Conservation (phyloP, 2,797 vertebrate species). For the Peromyscus nudipes region DNA sequence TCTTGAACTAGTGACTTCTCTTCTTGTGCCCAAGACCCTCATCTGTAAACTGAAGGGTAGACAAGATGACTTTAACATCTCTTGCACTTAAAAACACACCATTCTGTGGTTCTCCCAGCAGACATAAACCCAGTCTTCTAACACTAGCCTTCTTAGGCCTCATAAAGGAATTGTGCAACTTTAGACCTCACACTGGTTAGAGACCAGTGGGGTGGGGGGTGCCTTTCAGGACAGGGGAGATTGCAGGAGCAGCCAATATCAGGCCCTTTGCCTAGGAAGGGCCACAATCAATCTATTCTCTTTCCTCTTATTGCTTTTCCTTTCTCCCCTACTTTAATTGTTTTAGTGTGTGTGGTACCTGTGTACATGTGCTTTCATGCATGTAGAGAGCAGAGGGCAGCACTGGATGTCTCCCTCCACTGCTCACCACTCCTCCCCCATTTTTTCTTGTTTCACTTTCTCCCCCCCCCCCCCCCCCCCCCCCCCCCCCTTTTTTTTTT, state of each 20-base stretch:
- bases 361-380: background rate
- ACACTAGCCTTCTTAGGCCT: background rate
- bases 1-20: background rate
- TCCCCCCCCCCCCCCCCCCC: background rate
- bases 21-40: background rate
- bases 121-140: background rate
- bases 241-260: slow-evolving; percentile 13
- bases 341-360: background rate
- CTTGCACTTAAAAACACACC: background rate
- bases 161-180: background rate
- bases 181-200: background rate
- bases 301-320: background rate
- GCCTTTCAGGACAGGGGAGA: background rate
- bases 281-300: background rate
- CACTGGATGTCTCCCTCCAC: too few relatives aligned
- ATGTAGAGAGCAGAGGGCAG: background rate
- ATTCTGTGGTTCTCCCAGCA: background rate
- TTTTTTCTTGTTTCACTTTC: background rate
- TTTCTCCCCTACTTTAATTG: background rate
- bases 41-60: background rate
- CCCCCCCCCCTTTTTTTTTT: too few relatives aligned
- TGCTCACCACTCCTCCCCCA: background rate
- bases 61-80: background rate
- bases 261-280: slow-evolving; percentile 42
- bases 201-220: background rate